These are phyloP conservation scores for Siphonodentalium dalli DNA, from an alignment of 2,888 invertebrate species.

Conservation along the genomic window DNA sequence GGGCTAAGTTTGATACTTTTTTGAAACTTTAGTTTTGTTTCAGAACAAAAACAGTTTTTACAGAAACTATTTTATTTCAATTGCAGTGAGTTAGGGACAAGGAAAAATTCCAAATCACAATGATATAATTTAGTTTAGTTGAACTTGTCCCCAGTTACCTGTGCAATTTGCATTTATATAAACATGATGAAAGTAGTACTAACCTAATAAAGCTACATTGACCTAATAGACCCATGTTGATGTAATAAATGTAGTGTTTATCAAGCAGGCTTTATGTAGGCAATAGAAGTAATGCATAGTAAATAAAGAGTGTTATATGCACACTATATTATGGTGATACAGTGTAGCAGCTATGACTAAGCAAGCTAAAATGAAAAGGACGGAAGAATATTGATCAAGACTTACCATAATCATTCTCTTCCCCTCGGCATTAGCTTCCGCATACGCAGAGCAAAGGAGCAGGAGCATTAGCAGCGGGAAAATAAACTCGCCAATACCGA, in stretches of 20 bases:
- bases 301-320: neutral
- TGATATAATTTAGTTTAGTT: neutral
- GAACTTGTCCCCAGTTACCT: no score
- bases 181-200: no score
- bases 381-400: neutral
- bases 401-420: conserved; percentile 62
- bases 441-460: conserved; percentile 64
- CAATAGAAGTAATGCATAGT: neutral
- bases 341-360: no score
- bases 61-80: neutral
- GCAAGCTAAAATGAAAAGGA: neutral
- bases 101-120: neutral
- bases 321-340: no score
- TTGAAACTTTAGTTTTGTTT: neutral
- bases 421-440: conserved; percentile 67
- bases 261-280: no score
- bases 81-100: neutral
- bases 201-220: no score
- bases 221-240: no score
- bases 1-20: neutral
- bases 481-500: conserved; percentile 61
- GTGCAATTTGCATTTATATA: no score
- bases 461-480: conserved; percentile 63
- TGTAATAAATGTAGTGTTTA: no score
- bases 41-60: neutral